phyloP scores from a whole-genome alignment of 2,113 vertebrate species.

The Dasyprocta punctata region DNA sequence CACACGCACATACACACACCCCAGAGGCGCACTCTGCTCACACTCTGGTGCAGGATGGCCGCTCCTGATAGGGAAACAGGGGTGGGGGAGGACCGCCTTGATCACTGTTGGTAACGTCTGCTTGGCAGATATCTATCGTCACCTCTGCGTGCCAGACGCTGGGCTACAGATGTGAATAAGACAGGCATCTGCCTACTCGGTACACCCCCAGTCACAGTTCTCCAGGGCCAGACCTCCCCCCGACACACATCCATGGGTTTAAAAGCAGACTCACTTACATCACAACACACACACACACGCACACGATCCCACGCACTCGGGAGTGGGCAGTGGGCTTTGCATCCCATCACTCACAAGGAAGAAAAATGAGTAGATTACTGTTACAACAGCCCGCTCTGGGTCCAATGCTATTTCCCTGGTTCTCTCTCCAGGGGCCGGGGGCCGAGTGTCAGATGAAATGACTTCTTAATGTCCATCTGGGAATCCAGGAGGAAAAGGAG shows the following conservation, averaged over 20 bases:
- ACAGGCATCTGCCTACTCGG: too few species aligned
- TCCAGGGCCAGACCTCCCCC: not conserved
- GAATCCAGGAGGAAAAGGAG: conserved; percentile 60
- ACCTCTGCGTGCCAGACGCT: not conserved
- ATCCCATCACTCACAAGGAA: not conserved
- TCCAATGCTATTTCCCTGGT: not conserved
- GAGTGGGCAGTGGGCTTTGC: not conserved
- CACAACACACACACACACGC: not conserved
- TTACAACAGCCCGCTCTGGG: not conserved
- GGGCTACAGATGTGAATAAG: not conserved
- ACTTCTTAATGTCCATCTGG: conserved; percentile 65
- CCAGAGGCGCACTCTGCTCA: not conserved
- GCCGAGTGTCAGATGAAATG: conserved; percentile 2
- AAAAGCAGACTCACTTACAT: not conserved
- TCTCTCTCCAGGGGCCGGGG: not conserved
- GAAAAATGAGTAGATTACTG: not conserved
- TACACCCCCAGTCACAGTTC: not conserved
- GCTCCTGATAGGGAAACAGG: not conserved
- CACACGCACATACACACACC: not conserved
- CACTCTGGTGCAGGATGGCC: not conserved
- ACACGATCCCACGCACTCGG: not conserved
- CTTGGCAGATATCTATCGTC: not conserved
- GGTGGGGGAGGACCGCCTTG: accelerated
- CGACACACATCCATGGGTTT: not conserved
- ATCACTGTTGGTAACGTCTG: not conserved